These are phyloP conservation scores for Callorhinus ursinus DNA, from an alignment of 2,113 vertebrate genomes.

Conservation along the genomic window DNA sequence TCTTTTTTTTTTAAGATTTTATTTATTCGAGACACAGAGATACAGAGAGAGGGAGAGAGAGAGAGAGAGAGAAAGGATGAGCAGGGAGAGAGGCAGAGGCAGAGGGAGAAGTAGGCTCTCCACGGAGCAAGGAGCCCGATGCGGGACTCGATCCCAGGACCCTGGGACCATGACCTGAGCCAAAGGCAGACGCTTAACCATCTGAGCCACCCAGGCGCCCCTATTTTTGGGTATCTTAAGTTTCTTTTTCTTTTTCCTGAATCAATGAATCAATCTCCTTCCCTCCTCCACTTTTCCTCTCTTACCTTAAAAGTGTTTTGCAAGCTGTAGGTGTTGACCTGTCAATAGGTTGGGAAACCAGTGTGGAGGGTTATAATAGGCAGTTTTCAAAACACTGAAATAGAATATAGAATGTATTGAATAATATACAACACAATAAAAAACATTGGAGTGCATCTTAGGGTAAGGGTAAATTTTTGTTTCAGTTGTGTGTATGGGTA, in stretches of 20 bases:
- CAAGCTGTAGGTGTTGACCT: not conserved
- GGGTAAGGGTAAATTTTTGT: not conserved
- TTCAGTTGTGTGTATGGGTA: not conserved
- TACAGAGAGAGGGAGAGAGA: too few species aligned
- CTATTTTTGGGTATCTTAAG: not conserved
- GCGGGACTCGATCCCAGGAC: too few species aligned
- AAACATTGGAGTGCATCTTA: not conserved
- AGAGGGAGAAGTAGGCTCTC: too few species aligned
- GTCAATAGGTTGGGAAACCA: not conserved
- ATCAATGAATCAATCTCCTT: not conserved
- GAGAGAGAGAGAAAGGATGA: too few species aligned
- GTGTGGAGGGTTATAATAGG: not conserved
- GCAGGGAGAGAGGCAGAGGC: too few species aligned
- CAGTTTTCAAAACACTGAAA: not conserved
- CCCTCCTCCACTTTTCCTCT: not conserved
- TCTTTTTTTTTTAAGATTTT: not conserved
- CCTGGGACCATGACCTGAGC: too few species aligned
- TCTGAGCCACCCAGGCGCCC: too few species aligned
- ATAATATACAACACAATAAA: not conserved
- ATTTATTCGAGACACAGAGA: too few species aligned
- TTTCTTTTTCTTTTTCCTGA: constrained; percentile 33
- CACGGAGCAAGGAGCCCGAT: too few species aligned
- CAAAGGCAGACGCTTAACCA: too few species aligned
- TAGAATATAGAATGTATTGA: not conserved
- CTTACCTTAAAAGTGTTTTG: not conserved